phyloP scores from a whole-genome alignment of 1,140 invertebrate species.

The Pararge aegeria region DNA sequence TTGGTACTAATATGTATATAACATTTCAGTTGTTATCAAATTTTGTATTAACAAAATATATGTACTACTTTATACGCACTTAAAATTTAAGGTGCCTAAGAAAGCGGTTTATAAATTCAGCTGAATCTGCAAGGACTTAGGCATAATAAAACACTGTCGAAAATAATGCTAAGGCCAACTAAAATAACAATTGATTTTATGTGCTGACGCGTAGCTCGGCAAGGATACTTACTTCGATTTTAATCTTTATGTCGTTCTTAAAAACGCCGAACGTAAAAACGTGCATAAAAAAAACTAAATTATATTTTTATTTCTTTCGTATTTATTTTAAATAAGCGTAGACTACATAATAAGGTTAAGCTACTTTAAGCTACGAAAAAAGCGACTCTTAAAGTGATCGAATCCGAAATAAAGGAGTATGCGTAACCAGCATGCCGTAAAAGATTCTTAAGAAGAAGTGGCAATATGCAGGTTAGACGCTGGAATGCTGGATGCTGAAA shows the following conservation, averaged over 20 bases:
- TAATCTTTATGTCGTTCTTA: not conserved
- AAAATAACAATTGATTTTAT: constrained; percentile 6
- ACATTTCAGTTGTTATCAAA: not conserved
- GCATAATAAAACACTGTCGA: constrained; percentile 5
- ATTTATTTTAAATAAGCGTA: no score
- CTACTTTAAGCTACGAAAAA: no score
- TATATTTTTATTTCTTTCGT: no score
- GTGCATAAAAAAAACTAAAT: no score
- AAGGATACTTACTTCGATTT: not conserved
- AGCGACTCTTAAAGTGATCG: no score
- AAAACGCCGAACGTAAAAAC: not conserved
- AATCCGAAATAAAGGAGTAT: no score
- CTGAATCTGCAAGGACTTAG: constrained; percentile 15
- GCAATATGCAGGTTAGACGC: no score
- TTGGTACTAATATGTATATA: no score
- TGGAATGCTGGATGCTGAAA: no score
- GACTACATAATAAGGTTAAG: no score
- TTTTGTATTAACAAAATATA: not conserved
- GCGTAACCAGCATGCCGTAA: no score
- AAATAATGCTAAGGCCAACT: constrained; percentile 13
- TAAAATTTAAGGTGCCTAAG: constrained; percentile 15
- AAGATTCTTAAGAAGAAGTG: no score
- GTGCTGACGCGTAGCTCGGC: not conserved
- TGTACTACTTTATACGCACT: not conserved
- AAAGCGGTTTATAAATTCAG: constrained; percentile 18